A percentile compares a stretch with the other conserved stretches of the same genome.
These are phyloP conservation scores for Zele albiditarsus DNA, from an alignment of 2,888 invertebrate genomes.

Conservation along the genomic window DNA sequence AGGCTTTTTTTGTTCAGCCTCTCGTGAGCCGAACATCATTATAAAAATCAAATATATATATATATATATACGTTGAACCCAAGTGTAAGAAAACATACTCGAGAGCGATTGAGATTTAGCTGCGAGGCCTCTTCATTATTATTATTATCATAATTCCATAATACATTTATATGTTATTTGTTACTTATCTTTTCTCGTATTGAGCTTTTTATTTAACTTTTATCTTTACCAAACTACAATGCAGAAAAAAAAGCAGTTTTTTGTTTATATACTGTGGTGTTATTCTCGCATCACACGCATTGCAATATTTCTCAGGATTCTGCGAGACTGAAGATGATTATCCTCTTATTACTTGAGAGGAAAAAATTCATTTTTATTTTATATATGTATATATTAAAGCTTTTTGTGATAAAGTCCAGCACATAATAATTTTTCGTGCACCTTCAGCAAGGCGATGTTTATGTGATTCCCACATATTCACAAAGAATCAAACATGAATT, in stretches of 20 bases:
- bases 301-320: conserved; percentile 1
- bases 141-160: neutral
- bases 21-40: neutral
- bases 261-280: neutral
- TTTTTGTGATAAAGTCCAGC: neutral
- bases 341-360: neutral
- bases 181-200: neutral
- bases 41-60: neutral
- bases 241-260: neutral
- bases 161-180: neutral
- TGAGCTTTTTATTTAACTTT: neutral
- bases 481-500: neutral
- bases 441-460: neutral
- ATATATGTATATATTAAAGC: neutral
- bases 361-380: neutral
- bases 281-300: conserved; percentile 5
- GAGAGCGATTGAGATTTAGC: neutral
- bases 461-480: neutral
- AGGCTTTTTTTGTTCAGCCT: conserved; percentile 1
- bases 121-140: neutral
- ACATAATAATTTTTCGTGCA: neutral
- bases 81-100: neutral
- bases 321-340: neutral
- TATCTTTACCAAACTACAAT: neutral
- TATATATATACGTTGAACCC: neutral